These are phyloP conservation scores for Myrmecophaga tridactyla DNA, from an alignment of 2,113 vertebrate species.

Conservation along the genomic window DNA sequence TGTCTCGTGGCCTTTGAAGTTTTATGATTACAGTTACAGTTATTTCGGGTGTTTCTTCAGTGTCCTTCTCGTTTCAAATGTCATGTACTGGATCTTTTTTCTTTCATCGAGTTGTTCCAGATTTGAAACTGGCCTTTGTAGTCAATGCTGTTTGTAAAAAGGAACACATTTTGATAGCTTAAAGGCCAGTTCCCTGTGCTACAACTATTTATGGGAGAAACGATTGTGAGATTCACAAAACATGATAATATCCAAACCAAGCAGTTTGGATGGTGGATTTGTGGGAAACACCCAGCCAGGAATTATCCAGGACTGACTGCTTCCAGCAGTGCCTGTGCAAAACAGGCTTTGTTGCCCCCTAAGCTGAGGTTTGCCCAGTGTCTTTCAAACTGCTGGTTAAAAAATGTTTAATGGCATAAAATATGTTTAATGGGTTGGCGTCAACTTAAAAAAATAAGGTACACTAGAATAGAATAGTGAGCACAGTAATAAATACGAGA, in stretches of 20 bases:
- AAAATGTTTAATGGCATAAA: not conserved
- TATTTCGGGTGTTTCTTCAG: not conserved
- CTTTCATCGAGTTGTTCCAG: not conserved
- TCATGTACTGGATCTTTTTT: not conserved
- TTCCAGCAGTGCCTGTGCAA: rapidly evolving
- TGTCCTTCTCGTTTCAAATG: too few species aligned
- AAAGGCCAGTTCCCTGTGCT: not conserved
- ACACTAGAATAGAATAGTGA: not conserved
- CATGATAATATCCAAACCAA: not conserved
- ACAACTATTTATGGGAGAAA: not conserved
- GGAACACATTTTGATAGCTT: not conserved
- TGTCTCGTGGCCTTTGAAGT: not conserved
- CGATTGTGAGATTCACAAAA: not conserved
- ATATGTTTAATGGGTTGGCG: too few species aligned
- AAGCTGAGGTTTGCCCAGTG: too few species aligned
- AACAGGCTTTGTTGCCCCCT: rapidly evolving
- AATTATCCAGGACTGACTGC: not conserved
- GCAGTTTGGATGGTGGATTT: not conserved
- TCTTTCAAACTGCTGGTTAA: not conserved
- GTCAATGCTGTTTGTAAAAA: too few species aligned
- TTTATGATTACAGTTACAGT: too few species aligned
- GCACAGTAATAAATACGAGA: not conserved
- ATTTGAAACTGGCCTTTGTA: not conserved
- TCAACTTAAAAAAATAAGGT: not conserved
- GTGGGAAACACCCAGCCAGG: not conserved